Base-by-base conservation (phyloP, 2,888 invertebrate genomes). In the Myathropa florea region DNA sequence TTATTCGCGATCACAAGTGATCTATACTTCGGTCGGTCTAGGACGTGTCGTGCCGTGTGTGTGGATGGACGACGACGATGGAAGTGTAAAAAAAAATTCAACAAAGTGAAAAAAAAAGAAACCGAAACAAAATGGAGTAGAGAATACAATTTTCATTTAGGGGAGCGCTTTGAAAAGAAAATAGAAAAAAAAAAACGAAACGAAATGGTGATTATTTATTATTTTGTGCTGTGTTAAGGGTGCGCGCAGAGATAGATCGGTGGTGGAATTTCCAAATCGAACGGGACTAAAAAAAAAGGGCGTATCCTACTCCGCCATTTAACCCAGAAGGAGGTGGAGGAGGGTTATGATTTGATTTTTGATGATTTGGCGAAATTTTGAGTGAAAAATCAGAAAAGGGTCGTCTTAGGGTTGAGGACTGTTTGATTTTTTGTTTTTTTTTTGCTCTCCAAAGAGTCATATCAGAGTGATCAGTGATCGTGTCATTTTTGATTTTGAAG, bases 41-140 rank as follows among this genome's bases (percentile, higher is more conserved):
- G 86, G 86, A 86, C 86, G 86, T 86, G 83, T 86, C 83, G 86
- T 86, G 86, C 77, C 83, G 86, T 86, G 86, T 83, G 86, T 83
- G 86, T 86, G 78, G 86, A 83, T 86, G 86, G 86, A 86, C 78
- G 86, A 83, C 83, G 75, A 65, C 83, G 67, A 83, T 83, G 83
- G 83, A 75, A 78, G 83, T 86, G 72, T 86, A 79, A 75, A 71
- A 68, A 57, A 80, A 77, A 82, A 81, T 55, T 26, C 24, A 72
- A 75, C 39, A 83, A 83, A 75, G 60, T 61, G 59, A 72, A 68
- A 82, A 75, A 46, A 63, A 75, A 55, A 83, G 72, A 71, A 71
- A 46, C 57, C 33, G 67, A 83, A 78, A 86, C 86, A 86, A 86
- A 79, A 86, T 86, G 86, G 86, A 86, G 86, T 83, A 86, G 73